Percentiles rank a stretch among this genome's conserved stretches.
Conservation (phyloP, 2,888 invertebrate genomes). For the Cynaeus angustus region DNA sequence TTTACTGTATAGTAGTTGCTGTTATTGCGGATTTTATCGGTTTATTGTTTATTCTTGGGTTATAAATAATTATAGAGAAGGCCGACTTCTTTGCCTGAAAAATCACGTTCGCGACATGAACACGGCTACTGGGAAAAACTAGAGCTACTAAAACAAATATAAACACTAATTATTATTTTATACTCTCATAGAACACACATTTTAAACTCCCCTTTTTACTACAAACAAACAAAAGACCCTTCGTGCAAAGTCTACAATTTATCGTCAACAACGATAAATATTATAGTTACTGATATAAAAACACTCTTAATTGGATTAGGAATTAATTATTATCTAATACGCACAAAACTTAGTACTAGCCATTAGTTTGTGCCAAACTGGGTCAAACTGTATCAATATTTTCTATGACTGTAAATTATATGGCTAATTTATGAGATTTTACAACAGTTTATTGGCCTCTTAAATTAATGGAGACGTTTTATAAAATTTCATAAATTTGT, state of each 20-base stretch:
- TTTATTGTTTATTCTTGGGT: conserved; percentile 15
- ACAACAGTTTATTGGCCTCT: too few species aligned
- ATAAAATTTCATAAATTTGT: too few species aligned
- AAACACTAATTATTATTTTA: too few species aligned
- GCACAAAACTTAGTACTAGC: neutral
- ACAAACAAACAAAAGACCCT: neutral
- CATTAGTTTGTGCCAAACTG: neutral
- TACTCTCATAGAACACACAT: too few species aligned
- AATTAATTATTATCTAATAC: conserved; percentile 18
- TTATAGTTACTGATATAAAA: conserved; percentile 5
- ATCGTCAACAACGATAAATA: conserved; percentile 21
- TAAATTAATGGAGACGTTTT: too few species aligned
- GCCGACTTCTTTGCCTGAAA: neutral
- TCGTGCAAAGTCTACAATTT: conserved; percentile 29
- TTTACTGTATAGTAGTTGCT: neutral
- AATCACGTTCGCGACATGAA: too few species aligned
- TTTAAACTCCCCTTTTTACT: too few species aligned
- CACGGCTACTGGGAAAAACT: too few species aligned
- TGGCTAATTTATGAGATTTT: too few species aligned
- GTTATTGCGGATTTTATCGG: conserved; percentile 17
- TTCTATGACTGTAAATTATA: too few species aligned
- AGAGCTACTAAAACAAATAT: too few species aligned
- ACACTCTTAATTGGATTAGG: neutral
- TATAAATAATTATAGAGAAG: conserved; percentile 1
- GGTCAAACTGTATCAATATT: too few species aligned